Base-by-base conservation (phyloP, 2,888 invertebrate species). In the Thecophora atra region DNA sequence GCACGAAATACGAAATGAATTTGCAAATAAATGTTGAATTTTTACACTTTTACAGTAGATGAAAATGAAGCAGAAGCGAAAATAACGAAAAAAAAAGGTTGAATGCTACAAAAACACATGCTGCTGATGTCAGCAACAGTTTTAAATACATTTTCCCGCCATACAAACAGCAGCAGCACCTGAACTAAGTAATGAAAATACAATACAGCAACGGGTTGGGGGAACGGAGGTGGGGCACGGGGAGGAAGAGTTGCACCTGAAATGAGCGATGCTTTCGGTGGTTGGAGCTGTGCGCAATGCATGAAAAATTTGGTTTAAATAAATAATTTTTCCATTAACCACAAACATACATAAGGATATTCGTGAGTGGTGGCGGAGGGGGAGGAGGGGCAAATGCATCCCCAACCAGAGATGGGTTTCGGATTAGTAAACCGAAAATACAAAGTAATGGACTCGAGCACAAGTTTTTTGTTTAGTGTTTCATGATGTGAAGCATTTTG, bases 271-370 rank as follows among this genome's bases (percentile, higher is more conserved):
- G 37, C 11, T 11, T 37, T 37, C 37, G 37, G 37, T 8, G 37
- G 37, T 37, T 21, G 17, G 24, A 8, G 24, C 26, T 58, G 58
- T 58, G 58, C 21, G 37, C 42, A 15, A 54, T 15, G 70, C 54
- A 70, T 71, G 60, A 60, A 71, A 71, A 60, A 62, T 67, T 66
- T 72, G 65, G n/a, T 72, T 72, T 72, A 66, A 72, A 72, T 62
- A 72, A 67, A 72, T 72, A 62, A 72, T 72, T 62, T 67, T 72
- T 72, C 72, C 71, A 71, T 71, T 71, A 65, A 71, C 70, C 70
- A 42, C 70, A 70, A 70, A 64, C 62, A 63, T 11, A 37, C 37
- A 37, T 37, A 37, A 11, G 24, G 42, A 47, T 47, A 58, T 70
- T 70, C 54, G 70, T 64, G 63, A 64, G 51, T 56, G 70, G 13